A percentile compares a stretch with the other conserved stretches of the same genome.
Evolutionary conservation across 2,797 vertebrate species (phyloP).

Genomic region (Mareca penelope): DNA sequence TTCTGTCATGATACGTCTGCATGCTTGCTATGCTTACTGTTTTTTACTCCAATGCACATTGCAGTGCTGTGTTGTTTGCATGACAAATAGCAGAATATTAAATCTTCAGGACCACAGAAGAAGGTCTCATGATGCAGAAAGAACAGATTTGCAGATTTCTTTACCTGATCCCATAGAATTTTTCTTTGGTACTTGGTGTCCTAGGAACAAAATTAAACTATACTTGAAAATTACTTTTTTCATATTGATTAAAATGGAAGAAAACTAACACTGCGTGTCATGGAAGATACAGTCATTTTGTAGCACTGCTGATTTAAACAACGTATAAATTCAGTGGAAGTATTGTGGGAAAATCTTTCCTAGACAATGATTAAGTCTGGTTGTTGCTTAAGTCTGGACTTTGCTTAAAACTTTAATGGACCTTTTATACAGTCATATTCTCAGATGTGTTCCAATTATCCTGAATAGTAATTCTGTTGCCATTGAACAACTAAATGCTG

Average conservation of each 20-base stretch:
- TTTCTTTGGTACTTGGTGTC: slow-evolving; percentile 6
- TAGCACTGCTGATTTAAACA: background rate
- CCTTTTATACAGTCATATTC: background rate
- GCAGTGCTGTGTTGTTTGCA: slow-evolving; percentile 36
- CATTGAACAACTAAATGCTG: background rate
- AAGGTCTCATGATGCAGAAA: background rate
- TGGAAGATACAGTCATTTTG: background rate
- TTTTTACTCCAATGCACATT: slow-evolving; percentile 29
- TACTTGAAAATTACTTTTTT: background rate
- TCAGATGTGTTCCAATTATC: background rate
- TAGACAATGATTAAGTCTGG: background rate
- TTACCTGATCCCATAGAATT: background rate
- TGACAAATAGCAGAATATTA: slow-evolving; percentile 42
- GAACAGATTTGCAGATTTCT: background rate
- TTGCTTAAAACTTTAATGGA: slow-evolving; percentile 6
- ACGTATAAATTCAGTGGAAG: background rate
- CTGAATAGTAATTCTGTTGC: slow-evolving; percentile 1
- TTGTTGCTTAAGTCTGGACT: background rate
- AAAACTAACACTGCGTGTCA: background rate
- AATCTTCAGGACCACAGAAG: slow-evolving; percentile 13
- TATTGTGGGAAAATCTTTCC: background rate
- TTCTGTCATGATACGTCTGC: slow-evolving; percentile 28
- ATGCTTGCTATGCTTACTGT: slow-evolving; percentile 47
- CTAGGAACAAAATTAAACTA: background rate
- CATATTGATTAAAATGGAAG: slow-evolving; percentile 1